Percentiles rank a stretch among this genome's conserved stretches.
These are phyloP conservation scores for Tanypteryx hageni DNA, from an alignment of 2,888 invertebrate species.

Conservation along the genomic window DNA sequence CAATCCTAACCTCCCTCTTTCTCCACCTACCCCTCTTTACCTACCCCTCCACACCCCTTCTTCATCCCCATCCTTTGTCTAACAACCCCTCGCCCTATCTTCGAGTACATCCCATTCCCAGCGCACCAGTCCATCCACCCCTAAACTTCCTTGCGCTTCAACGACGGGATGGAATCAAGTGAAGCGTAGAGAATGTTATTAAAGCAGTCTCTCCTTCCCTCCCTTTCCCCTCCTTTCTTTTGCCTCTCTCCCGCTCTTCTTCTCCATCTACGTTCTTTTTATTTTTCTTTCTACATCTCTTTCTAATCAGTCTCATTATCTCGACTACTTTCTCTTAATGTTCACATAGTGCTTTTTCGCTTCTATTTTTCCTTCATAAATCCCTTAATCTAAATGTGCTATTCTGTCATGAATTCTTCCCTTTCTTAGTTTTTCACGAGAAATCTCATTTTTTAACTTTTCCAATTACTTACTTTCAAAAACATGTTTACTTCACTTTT, in stretches of 20 bases:
- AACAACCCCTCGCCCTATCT: background rate
- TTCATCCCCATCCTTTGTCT: constrained; percentile 33
- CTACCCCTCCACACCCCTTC: background rate
- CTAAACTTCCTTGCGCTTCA: constrained; percentile 23
- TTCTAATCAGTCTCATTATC: background rate
- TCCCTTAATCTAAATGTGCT: background rate
- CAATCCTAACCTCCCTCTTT: background rate
- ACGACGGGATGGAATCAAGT: constrained; percentile 37
- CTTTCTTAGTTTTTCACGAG: background rate
- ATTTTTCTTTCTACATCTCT: background rate
- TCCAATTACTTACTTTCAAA: background rate
- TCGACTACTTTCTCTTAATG: background rate
- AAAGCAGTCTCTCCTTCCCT: constrained; percentile 32
- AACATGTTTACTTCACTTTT: background rate
- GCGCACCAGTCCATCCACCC: constrained; percentile 32
- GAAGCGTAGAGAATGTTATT: constrained; percentile 59
- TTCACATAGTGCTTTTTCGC: background rate
- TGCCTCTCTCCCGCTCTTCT: background rate
- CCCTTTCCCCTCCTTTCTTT: background rate
- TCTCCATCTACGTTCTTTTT: background rate
- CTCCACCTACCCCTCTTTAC: background rate
- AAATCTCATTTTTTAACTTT: background rate
- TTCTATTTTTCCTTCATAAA: background rate
- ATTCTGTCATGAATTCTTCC: background rate
- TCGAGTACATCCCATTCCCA: constrained; percentile 11